Conservation (phyloP, 2,797 vertebrate species). For the Gymnopithys bicolor region DNA sequence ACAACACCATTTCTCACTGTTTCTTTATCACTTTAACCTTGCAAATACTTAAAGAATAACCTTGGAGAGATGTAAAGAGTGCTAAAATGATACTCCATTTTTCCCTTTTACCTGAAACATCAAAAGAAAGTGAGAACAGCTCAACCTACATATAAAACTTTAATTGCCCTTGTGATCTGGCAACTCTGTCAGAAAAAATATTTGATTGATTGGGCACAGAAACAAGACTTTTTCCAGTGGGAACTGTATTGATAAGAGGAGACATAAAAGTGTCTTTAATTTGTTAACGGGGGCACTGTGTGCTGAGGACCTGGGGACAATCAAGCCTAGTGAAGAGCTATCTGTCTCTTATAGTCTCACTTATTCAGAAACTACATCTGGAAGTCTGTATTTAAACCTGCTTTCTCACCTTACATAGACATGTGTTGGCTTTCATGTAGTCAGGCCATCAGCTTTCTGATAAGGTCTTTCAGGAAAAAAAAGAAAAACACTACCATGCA, state of each 20-base stretch:
- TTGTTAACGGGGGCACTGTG: background rate
- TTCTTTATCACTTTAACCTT: background rate
- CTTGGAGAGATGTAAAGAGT: background rate
- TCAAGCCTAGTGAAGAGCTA: background rate
- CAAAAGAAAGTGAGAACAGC: background rate
- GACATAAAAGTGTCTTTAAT: background rate
- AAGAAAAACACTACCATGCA: fast-evolving
- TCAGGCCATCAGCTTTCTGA: background rate
- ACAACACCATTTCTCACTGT: background rate
- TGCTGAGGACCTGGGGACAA: background rate
- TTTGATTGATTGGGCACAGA: background rate
- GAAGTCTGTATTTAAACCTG: background rate
- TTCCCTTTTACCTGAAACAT: constrained; percentile 6
- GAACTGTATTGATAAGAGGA: background rate
- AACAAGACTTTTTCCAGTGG: background rate
- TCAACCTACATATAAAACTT: constrained; percentile 4
- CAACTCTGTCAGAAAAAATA: background rate
- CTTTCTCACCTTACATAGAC: background rate
- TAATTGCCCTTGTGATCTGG: constrained; percentile 10
- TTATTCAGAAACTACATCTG: background rate
- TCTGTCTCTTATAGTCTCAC: background rate
- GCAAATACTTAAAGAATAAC: background rate
- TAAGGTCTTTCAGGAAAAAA: background rate
- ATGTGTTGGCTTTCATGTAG: fast-evolving
- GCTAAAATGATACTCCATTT: background rate